Percentiles rank a stretch among this genome's conserved stretches.
These are phyloP conservation scores for Tenualosa thibaudeaui DNA, from an alignment of 2,797 vertebrate species.

Conservation along the genomic window DNA sequence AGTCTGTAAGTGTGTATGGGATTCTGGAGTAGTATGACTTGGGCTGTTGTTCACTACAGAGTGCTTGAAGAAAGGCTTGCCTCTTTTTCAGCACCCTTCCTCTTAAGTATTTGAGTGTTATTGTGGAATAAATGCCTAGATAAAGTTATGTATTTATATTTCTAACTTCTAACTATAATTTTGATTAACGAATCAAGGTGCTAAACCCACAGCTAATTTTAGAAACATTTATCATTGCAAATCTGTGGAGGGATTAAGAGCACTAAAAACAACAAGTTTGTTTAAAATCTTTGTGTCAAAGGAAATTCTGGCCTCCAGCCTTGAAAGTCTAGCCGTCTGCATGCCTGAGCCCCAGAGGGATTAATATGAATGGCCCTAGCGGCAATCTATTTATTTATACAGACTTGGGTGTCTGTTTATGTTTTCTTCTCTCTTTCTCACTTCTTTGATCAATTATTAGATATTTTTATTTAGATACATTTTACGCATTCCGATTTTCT, in stretches of 20 bases:
- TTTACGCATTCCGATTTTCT: not conserved
- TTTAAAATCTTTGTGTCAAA: not conserved
- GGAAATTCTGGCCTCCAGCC: not conserved
- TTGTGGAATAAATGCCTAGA: not conserved
- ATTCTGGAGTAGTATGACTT: not conserved
- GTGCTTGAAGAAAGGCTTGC: too few species aligned
- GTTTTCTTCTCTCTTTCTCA: not conserved
- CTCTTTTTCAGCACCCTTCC: too few species aligned
- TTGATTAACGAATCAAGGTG: not conserved
- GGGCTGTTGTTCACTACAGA: too few species aligned
- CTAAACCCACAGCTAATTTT: not conserved
- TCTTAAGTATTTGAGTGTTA: too few species aligned
- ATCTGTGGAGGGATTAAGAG: too few species aligned
- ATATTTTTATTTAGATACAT: not conserved
- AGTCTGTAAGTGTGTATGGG: not conserved
- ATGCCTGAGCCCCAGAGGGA: not conserved
- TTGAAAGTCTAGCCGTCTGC: not conserved
- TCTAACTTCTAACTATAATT: not conserved
- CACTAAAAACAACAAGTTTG: not conserved
- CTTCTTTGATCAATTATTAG: not conserved
- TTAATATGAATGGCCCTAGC: not conserved
- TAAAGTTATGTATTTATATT: not conserved
- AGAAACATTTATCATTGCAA: not conserved
- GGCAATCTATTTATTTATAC: not conserved
- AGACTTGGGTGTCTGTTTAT: not conserved